These are phyloP conservation scores for Agelastica alni DNA, from an alignment of 2,888 invertebrate genomes.

Conservation along the genomic window DNA sequence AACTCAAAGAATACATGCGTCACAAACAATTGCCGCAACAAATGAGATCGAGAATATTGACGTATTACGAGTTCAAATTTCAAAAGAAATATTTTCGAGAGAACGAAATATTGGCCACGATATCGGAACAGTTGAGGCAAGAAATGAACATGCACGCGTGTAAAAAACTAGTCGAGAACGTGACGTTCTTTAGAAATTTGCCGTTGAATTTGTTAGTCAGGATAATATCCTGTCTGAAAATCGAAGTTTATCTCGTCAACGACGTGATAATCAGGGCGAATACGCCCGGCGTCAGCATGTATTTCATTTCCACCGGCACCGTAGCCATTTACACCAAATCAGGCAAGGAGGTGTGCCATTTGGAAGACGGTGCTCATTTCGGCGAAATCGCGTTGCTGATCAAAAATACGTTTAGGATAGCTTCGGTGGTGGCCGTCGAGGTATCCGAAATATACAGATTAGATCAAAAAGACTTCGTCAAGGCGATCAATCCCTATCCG, in stretches of 20 bases:
- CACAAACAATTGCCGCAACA: slow-evolving; percentile 62
- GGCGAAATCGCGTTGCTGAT: slow-evolving; percentile 58
- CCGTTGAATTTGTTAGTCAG: slow-evolving; percentile 57
- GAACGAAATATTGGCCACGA: slow-evolving; percentile 58
- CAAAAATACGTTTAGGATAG: slow-evolving; percentile 49
- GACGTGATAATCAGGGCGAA: slow-evolving; percentile 61
- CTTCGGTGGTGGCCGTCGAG: slow-evolving; percentile 55
- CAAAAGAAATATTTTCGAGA: slow-evolving; percentile 65
- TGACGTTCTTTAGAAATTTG: slow-evolving; percentile 60
- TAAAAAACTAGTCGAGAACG: slow-evolving; percentile 61
- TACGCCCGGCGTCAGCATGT: slow-evolving; percentile 61
- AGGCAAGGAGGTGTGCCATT: slow-evolving; percentile 59
- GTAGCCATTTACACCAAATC: slow-evolving; percentile 60
- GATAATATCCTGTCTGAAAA: slow-evolving; percentile 58
- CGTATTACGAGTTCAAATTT: slow-evolving; percentile 64
- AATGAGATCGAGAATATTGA: slow-evolving; percentile 60
- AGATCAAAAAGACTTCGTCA: slow-evolving; percentile 53
- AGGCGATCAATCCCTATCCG: slow-evolving; percentile 56
- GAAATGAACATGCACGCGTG: slow-evolving; percentile 62
- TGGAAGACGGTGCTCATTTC: slow-evolving; percentile 64
- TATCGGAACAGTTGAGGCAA: slow-evolving; percentile 60
- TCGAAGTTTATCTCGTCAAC: slow-evolving; percentile 61
- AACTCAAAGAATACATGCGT: slow-evolving; percentile 63
- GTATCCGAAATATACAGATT: slow-evolving; percentile 55
- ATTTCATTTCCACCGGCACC: slow-evolving; percentile 62